A percentile compares a stretch with the other conserved stretches of the same genome.
phyloP scores from a whole-genome alignment of 2,113 vertebrate species.

The Dasyornis broadbenti region DNA sequence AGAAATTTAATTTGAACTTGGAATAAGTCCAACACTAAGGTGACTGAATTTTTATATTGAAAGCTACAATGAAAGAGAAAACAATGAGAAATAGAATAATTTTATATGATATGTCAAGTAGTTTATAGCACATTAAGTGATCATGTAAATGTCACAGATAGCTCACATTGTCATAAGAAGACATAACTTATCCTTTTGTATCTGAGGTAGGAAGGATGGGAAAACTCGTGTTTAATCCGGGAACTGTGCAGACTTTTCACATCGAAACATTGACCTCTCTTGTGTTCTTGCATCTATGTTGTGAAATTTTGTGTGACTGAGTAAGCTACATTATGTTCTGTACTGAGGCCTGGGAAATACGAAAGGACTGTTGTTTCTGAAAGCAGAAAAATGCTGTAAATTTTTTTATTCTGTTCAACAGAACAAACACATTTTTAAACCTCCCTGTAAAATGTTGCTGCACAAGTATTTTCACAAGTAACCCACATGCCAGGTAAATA shows the following conservation, averaged over 20 bases:
- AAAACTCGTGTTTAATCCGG: not conserved
- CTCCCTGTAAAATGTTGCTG: slow-evolving; percentile 10
- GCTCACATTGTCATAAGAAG: not conserved
- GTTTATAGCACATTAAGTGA: slow-evolving; percentile 12
- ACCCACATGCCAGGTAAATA: slow-evolving; percentile 1
- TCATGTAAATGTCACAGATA: slow-evolving; percentile 8
- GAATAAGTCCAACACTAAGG: slow-evolving; percentile 22
- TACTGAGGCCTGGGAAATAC: not conserved
- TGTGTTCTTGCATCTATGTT: not conserved
- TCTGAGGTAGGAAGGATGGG: not conserved
- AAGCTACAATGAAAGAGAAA: slow-evolving; percentile 22
- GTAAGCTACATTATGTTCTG: not conserved
- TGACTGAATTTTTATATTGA: slow-evolving; percentile 30
- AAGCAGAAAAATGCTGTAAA: slow-evolving; percentile 57
- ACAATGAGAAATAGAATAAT: slow-evolving; percentile 35
- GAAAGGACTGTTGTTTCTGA: slow-evolving; percentile 45
- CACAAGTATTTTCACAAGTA: slow-evolving; percentile 56
- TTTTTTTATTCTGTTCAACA: slow-evolving; percentile 40
- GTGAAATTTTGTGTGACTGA: not conserved
- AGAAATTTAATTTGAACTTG: slow-evolving; percentile 61
- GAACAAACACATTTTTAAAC: slow-evolving; percentile 45
- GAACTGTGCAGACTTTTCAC: not conserved
- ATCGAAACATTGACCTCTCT: not conserved
- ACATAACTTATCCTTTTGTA: not conserved
- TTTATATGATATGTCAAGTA: slow-evolving; percentile 13